These are phyloP conservation scores for Aradus depressus DNA, from an alignment of 2,888 invertebrate species.

Conservation along the genomic window DNA sequence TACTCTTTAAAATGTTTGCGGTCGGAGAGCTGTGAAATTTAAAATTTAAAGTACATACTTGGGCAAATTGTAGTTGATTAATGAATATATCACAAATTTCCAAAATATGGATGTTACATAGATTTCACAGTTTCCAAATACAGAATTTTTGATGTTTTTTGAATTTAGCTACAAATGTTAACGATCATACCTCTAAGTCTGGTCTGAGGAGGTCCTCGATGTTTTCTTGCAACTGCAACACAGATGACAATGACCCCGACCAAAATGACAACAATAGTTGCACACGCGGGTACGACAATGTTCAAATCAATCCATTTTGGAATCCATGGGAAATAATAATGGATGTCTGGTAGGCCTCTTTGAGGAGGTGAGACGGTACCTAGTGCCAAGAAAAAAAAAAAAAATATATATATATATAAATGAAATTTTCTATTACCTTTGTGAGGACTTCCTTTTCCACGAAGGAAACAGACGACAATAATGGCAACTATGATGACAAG, in stretches of 20 bases:
- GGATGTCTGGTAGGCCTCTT: conserved; percentile 42
- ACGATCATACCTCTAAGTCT: conserved; percentile 69
- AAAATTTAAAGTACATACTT: too few relatives aligned
- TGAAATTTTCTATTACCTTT: conserved; percentile 53
- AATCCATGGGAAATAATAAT: conserved; percentile 58
- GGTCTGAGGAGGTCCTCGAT: conserved; percentile 51
- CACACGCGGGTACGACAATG: conserved; percentile 79
- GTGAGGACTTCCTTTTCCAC: conserved; percentile 69
- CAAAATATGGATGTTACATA: too few relatives aligned
- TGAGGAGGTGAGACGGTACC: conserved; percentile 71
- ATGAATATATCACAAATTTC: too few relatives aligned
- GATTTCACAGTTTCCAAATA: too few relatives aligned
- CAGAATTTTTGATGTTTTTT: too few relatives aligned
- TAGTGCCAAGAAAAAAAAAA: conserved; percentile 40
- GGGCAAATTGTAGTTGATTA: too few relatives aligned
- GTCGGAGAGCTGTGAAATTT: too few relatives aligned
- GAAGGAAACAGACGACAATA: conserved; percentile 83
- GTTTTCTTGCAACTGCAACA: conserved; percentile 70
- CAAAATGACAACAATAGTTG: conserved; percentile 79
- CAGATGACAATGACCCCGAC: conserved; percentile 85
- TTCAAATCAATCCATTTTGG: conserved; percentile 81
- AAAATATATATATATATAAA: conserved; percentile 26
- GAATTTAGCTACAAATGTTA: too few relatives aligned
- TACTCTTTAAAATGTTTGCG: too few relatives aligned
- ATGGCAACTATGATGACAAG: conserved; percentile 88